Base-by-base conservation (phyloP, 2,113 vertebrate species). In the Aphyosemion australe region DNA sequence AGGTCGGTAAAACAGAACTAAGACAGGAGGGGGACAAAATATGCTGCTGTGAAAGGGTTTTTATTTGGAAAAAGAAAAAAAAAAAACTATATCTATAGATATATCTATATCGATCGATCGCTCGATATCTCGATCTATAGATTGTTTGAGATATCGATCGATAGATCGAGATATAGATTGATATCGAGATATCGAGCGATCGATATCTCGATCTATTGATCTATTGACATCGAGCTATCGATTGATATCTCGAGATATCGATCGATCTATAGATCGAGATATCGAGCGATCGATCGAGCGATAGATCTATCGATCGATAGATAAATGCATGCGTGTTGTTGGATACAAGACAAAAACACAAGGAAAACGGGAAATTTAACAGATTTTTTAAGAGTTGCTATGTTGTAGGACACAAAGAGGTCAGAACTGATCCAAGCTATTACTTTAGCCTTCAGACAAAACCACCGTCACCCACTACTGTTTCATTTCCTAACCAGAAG, bases 401-500 rank as follows among this genome's bases (percentile, higher is more conserved):
- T 45, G 16, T 5, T 49, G 41, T 41, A 69, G 79, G 83, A 83
- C 79, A 61, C 18, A 12, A 53, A 68, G 74, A 88, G 80, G 78
- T 82, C 83, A 79, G 19, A 56, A 9, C 20, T 26, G 51, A 64
- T 31, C 69, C 57, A 45, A 53, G 72, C 77, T 74, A 84, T 65
- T 84, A 78, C 86, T 76, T 32, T 72, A 86, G 53, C 74, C 72
- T 13, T 18, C 58, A 65, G 16, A 73, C 67, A 57, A 66, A n/a
- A 80, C 74, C 61, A 21, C 72, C 69, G 59, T 72, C 66, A 72
- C 59, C 72, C 80, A 16, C 78, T 82, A 34, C 39, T 59, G 72
- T 82, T 76, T 83, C 83, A 87, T 45, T 57, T 84, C 76, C 71
- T 73, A 80, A 79, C 79, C 79, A 82, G 76, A 75, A 66, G 69